Percentiles rank a stretch among this genome's conserved stretches.
Conservation (phyloP, 2,797 vertebrate genomes). For the Choloepus didactylus region DNA sequence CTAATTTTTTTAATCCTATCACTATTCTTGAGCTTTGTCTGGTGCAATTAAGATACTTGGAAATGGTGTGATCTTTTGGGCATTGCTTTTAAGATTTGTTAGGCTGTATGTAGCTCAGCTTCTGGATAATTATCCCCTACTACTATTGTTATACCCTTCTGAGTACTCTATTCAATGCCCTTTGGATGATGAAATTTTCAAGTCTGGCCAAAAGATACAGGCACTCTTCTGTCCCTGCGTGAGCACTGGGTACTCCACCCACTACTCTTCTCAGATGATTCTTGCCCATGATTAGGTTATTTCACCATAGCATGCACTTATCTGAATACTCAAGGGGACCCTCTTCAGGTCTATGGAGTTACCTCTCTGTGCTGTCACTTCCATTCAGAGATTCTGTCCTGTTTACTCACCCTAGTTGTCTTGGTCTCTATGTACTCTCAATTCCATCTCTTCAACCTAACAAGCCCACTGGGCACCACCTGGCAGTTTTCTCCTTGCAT, state of each 20-base stretch:
- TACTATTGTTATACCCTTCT: background rate
- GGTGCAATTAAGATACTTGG: background rate
- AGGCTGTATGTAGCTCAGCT: background rate
- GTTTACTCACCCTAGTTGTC: background rate
- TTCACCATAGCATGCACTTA: background rate
- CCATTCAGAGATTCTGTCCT: background rate
- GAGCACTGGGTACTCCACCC: background rate
- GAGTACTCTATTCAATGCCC: background rate
- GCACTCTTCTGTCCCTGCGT: background rate
- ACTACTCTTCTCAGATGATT: background rate
- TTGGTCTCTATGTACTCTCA: background rate
- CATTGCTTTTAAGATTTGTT: slow-evolving; percentile 3
- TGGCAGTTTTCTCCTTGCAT: background rate
- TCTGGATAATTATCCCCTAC: background rate
- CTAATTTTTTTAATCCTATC: background rate
- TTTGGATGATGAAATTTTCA: background rate
- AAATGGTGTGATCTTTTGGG: background rate
- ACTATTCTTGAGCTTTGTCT: background rate
- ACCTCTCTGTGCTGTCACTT: background rate
- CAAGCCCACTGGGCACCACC: no score
- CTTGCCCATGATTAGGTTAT: background rate
- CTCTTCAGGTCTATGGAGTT: background rate
- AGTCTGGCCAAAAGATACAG: background rate
- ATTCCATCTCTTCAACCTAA: background rate
- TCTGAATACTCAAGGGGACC: background rate